Evolutionary conservation across 2,888 invertebrate genomes (phyloP).

Genomic region (Limnephilus rhombicus): DNA sequence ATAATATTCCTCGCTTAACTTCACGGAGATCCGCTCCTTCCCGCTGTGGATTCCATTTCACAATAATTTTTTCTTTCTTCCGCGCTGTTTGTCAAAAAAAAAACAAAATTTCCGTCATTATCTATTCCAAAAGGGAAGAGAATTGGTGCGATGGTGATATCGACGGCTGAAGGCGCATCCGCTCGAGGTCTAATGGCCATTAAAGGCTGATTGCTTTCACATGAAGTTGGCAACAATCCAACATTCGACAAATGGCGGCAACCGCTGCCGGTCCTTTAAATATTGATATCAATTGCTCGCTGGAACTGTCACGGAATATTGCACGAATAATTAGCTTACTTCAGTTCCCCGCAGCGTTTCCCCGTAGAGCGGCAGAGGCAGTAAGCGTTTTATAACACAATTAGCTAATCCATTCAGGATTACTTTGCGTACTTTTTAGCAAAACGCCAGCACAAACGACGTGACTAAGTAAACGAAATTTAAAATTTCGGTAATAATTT

Average conservation of each 20-base stretch:
- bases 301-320: neutral
- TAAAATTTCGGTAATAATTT: too few relatives aligned
- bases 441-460: neutral
- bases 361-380: neutral
- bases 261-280: neutral
- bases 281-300: slow-evolving; percentile 10
- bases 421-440: neutral
- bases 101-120: slow-evolving; percentile 31
- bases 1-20: neutral
- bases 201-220: slow-evolving; percentile 53
- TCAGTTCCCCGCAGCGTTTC: neutral
- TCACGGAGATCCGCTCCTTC: neutral
- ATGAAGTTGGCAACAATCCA: slow-evolving; percentile 45
- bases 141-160: neutral
- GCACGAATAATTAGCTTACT: neutral
- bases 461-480: neutral
- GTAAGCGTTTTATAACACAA: neutral
- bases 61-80: slow-evolving; percentile 3
- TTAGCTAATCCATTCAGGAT: neutral
- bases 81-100: slow-evolving; percentile 25
- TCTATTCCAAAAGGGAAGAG: slow-evolving; percentile 34
- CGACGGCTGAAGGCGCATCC: slow-evolving; percentile 40
- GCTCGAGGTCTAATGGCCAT: slow-evolving; percentile 37
- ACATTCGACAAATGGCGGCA: slow-evolving; percentile 11
- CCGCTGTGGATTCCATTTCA: neutral